Evolutionary conservation across 1,140 invertebrate genomes (phyloP), one percentile per base, ranked within the genome.

Genomic region (Microplitis mediator): DNA sequence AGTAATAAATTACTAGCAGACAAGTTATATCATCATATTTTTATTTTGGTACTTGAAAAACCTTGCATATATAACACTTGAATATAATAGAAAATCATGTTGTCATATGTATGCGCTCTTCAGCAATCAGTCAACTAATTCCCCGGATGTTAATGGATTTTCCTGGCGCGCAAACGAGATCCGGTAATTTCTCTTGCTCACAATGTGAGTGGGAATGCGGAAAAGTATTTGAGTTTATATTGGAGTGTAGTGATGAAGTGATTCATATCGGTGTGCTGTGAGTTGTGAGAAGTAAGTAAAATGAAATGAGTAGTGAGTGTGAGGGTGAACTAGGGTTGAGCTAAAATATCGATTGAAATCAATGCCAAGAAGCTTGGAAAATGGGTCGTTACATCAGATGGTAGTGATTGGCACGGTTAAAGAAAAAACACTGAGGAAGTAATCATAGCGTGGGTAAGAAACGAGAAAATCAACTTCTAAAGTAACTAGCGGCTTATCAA

Each of bases 331-430:
- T 45, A 45, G 39, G 39, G 39, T 11, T 54, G 35, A 72, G 66
- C 72, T 74, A 78, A 75, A 66, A 76, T 74, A 81, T 81, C 74
- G 78, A 79, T 81, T 79, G 80, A 76, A 80, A 82, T 81, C 76
- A 80, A 78, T 76, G 77, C 74, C 74, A 67, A 69, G 74, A 72
- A 69, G 66, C 39, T 39, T 39, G 56, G 69, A 58, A 51, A 14
- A 32, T 54, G 70, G 32, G 56, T 70, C 61, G 71, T n/a, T 34
- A 54, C n/a, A 54, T 67, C 66, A 51, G 72, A 50, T 74, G 72
- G 62, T 68, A 52, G 67, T 61, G 67, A 80, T 75, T 77, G 75
- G 68, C 61, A n/a, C 34, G 36, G 64, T 62, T 63, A 67, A 13
- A 64, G 51, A 31, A 51, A 65, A n/a, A 65, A 51, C 32, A 50